These are phyloP conservation scores for Gulo gulo DNA, from an alignment of 2,113 vertebrate species.

Conservation along the genomic window DNA sequence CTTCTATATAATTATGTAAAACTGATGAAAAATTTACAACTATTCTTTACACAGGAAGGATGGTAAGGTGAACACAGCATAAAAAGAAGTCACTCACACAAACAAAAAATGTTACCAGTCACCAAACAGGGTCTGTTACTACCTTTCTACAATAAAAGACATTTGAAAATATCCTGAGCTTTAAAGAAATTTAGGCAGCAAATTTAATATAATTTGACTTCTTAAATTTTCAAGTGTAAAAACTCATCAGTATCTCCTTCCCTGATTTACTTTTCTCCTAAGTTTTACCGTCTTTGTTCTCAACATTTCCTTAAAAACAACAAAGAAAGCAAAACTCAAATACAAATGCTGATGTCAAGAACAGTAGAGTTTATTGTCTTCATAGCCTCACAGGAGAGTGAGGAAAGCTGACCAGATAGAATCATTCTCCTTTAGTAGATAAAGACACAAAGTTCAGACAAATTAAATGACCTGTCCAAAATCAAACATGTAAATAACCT, in stretches of 20 bases:
- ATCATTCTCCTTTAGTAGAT: neutral
- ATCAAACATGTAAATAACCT: neutral
- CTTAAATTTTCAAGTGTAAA: constrained; percentile 1
- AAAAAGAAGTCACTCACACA: neutral
- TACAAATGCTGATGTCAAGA: neutral
- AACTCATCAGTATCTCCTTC: neutral
- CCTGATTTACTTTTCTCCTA: neutral
- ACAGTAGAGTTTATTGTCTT: neutral
- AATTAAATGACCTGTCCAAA: neutral
- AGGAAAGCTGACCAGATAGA: neutral
- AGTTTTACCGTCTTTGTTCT: neutral
- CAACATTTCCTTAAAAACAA: neutral
- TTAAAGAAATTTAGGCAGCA: neutral
- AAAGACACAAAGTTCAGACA: neutral
- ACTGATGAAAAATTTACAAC: neutral
- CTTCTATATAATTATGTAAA: neutral
- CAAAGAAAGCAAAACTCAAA: neutral
- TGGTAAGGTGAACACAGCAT: neutral
- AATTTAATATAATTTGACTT: neutral
- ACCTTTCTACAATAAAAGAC: neutral
- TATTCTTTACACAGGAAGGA: neutral
- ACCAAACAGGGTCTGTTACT: neutral
- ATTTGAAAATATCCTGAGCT: neutral
- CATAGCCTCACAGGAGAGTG: neutral
- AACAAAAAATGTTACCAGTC: neutral